phyloP scores from a whole-genome alignment of 2,113 vertebrate species.

The Pungitius pungitius region DNA sequence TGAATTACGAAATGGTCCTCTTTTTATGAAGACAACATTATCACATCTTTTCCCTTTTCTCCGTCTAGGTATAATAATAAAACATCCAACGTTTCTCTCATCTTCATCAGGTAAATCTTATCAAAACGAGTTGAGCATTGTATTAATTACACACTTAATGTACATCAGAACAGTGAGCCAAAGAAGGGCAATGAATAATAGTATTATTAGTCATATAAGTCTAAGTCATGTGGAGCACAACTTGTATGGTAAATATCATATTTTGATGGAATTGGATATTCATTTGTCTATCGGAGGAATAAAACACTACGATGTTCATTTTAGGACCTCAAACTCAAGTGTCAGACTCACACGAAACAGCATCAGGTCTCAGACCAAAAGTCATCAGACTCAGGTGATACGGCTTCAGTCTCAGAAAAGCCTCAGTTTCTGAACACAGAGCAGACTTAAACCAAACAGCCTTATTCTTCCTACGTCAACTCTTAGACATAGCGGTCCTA shows the following conservation, averaged over 20 bases:
- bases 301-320: not conserved
- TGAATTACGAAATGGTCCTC: not conserved
- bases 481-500: no score
- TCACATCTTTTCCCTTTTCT: not conserved
- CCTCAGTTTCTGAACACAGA: not conserved
- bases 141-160: not conserved
- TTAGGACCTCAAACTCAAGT: no score
- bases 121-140: not conserved
- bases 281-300: not conserved
- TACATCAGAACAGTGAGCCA: not conserved
- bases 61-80: not conserved
- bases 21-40: not conserved
- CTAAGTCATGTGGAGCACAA: not conserved
- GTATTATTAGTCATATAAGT: not conserved
- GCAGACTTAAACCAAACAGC: not conserved
- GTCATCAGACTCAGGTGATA: no score
- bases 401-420: no score
- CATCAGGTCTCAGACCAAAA: no score
- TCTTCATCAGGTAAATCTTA: not conserved
- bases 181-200: not conserved
- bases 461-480: no score
- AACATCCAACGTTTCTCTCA: not conserved
- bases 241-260: no score
- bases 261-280: not conserved
- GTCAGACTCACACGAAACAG: no score